Evolutionary conservation across 2,113 vertebrate species (phyloP), one percentile per base, ranked within the genome.

Genomic region (Microcebus murinus): DNA sequence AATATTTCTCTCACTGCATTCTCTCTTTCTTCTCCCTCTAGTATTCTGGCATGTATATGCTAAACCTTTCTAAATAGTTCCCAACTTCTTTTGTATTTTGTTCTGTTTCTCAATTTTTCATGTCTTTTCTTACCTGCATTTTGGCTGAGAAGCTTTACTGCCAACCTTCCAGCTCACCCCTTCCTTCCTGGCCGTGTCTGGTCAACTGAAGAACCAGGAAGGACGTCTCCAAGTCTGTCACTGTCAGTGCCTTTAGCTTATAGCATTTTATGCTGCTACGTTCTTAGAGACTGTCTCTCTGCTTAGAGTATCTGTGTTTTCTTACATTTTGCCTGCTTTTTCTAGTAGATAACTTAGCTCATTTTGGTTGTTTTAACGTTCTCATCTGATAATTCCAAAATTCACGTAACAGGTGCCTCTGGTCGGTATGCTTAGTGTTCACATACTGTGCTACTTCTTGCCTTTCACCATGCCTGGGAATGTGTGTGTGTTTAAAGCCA

Each of bases 331-430:
- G 17, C 31, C 4, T 39, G 0, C 18, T 42, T 7, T 50, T 14
- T 50, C 21, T 48, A 4, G 29, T 27, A 48, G n/a, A 18, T 21
- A 20, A 1, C 6, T 50, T 29, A 29, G 34, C 21, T 12, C 1
- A 23, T 45, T 42, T 15, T 59, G 23, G 1, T 36, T 8, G 25
- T 45, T 86, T 73, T 29, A 34, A 21, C 29, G 6, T 42, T 5
- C 25, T 39, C 15, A 4, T 17, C 87, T 34, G 55, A 27, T 25
- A n/a, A 39, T 81, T 36, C 36, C 42, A 59, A 29, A 55, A 5
- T 4, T 55, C 4, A 2, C 4, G 9, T 27, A 1, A 2, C 34
- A 73, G 48, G 45, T 73, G 27, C 1, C 3, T 34, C 42, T 45
- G 91, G 55, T 23, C 2, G 23, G 50, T 8, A 8, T 13, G 29